A percentile compares a stretch with the other conserved stretches of the same genome.
Conservation (phyloP, 2,113 vertebrate genomes). For the Scolopax mira region DNA sequence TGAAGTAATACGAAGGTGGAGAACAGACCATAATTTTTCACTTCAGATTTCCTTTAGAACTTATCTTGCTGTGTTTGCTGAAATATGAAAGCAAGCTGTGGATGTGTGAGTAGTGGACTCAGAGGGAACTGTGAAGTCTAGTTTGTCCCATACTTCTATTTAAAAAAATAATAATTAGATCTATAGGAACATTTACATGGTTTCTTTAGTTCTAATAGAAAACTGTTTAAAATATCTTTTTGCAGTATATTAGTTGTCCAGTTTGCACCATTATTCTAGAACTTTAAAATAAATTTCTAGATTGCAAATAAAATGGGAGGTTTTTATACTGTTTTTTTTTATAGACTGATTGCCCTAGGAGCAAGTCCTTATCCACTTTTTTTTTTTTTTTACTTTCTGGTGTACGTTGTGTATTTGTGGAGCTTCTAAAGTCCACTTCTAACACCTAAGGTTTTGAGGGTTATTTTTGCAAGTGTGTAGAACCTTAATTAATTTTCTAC, state of each 20-base stretch:
- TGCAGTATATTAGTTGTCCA: background rate
- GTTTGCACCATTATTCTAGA: background rate
- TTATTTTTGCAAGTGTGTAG: background rate
- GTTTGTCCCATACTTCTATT: background rate
- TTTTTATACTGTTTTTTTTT: background rate
- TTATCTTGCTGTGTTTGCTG: background rate
- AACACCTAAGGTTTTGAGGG: fast-evolving
- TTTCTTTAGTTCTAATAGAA: background rate
- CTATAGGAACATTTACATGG: background rate
- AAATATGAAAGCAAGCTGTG: background rate
- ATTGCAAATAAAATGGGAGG: background rate
- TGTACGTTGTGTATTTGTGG: background rate
- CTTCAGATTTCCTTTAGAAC: background rate
- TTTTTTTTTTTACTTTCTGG: background rate
- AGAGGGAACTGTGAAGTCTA: background rate
- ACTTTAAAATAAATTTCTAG: background rate
- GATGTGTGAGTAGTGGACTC: background rate
- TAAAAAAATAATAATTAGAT: background rate
- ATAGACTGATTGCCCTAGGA: background rate
- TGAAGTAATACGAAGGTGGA: background rate
- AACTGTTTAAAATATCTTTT: background rate
- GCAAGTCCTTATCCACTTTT: background rate
- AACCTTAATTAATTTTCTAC: background rate
- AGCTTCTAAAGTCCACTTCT: background rate
- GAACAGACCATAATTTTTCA: background rate